Evolutionary conservation across 2,113 vertebrate species (phyloP), one percentile per base, ranked within the genome.

Genomic region (Cercocebus atys): DNA sequence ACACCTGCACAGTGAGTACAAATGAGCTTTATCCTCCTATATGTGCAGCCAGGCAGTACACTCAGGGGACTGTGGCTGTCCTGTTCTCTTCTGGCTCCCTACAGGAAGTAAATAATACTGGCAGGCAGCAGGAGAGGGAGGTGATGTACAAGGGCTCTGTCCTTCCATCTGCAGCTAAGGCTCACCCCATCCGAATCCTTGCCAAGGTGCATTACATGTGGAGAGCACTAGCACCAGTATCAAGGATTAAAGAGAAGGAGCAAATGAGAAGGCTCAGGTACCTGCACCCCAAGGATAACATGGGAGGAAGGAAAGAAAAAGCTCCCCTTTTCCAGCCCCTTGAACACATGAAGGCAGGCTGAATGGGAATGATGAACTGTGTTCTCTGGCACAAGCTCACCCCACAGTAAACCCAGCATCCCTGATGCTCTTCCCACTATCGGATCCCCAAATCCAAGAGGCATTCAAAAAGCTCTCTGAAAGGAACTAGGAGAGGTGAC

Each of bases 221-320:
- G 38, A 83, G 79, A 90, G 59, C 59, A 94, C 57, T 59, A 90
- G 50, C 82, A 96, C 12, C 72, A 92, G 64, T 86, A 92, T 30
- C 79, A 94, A 93, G 73, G 45, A 92, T 93, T 78, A 94, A 23
- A 88, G 43, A 92, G 38, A 72, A 94, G 35, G 38, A 94, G 35
- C 38, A 94, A 78, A 95, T 68, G 57, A 96, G 50, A 95, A 83
- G 11, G 50, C 14, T 94, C 32, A 55, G 30, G 92, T n/a, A 86
- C 35, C 59, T 89, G 22, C 17, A 73, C 43, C 30, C 27, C 92
- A 68, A 66, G 16, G 47, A 13, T 27, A 32, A 43, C 14, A 35
- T 14, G 14, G 43, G 25, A 76, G 13, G 17, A 45, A 85, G 25
- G 16, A 88, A 70, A 90, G 38, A 73, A 80, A 96, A 88, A 72